Base-by-base conservation (phyloP, 2,888 invertebrate genomes). In the Aphidius colemani region DNA sequence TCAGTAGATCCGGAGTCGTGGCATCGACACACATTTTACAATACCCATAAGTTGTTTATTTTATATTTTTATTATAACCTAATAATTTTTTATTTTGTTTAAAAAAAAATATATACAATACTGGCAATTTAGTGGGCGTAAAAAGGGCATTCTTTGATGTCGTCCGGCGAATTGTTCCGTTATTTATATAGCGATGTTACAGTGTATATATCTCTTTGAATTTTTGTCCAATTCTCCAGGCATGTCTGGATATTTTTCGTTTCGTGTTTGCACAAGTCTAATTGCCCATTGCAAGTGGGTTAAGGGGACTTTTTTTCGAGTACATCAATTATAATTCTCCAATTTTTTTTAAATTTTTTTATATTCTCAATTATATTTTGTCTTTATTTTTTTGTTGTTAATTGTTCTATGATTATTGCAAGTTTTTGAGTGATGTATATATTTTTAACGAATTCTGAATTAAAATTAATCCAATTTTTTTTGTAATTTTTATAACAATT, bases 291-390 rank as follows among this genome's bases (percentile, higher is more conserved):
- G 62, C 66, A 70, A 71, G 67, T 71, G 68, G 70, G 70, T 70
- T 71, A 71, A 69, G 69, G 68, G 69, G 68, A 67, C 66, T 67
- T 70, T 69, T 68, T 71, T 70, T 69, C 67, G 63, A 45, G 6
- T 45, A 65, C 59, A 40, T 49, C 44, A 67, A 68, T 71, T 72
- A 70, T 71, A 70, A 72, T 71, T 70, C 70, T 69, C 70, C 70
- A 70, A 71, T 71, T 70, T 18, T 65, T 64, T 4, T n/a, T n/a
- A n/a, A n/a, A n/a, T n/a, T 30, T 5, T 30, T 30, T 30, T 5
- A 2, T 30, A 5, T 30, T 30, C 5, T 30, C 5, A 30, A 30
- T 30, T 30, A 30, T 5, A 30, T 30, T 30, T 30, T 18, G 2
- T 18, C 13, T 5, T 30, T 30, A 30, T 30, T 30, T 30, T 30